Conservation (phyloP, 2,797 vertebrate species). For the Danio choprae region DNA sequence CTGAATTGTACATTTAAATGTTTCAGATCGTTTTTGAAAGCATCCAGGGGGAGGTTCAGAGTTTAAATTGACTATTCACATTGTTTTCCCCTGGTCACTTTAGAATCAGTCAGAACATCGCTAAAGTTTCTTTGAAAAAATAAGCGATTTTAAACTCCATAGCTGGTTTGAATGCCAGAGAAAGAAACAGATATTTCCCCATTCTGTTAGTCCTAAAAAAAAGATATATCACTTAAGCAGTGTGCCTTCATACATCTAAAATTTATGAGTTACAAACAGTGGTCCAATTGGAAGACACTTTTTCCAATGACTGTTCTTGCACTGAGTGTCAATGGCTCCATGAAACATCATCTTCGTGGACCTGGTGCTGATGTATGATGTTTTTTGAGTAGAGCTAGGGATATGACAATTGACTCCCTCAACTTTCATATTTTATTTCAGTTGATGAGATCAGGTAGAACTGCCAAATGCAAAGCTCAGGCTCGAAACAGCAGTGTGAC, state of each 20-base stretch:
- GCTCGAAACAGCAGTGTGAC: constrained; percentile 14
- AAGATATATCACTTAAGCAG: neutral
- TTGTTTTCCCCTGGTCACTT: constrained; percentile 10
- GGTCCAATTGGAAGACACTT: neutral
- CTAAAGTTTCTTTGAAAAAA: constrained; percentile 27
- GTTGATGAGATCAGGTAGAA: constrained; percentile 49
- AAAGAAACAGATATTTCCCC: neutral
- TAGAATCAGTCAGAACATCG: constrained; percentile 9
- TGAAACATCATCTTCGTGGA: constrained; percentile 9
- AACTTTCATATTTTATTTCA: constrained; percentile 5
- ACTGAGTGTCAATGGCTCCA: constrained; percentile 2
- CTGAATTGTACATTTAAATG: constrained; percentile 8
- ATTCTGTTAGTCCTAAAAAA: neutral
- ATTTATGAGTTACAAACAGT: neutral
- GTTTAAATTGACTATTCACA: constrained; percentile 3
- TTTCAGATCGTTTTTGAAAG: neutral
- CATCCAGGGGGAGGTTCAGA: neutral
- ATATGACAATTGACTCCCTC: constrained; percentile 2
- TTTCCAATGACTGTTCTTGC: constrained; percentile 14
- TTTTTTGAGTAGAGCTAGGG: constrained; percentile 18
- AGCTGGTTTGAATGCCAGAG: neutral
- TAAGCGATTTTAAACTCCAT: constrained; percentile 2
- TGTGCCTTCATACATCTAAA: constrained; percentile 31
- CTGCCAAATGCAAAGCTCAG: constrained; percentile 38
- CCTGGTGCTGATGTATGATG: constrained; percentile 18